Evolutionary conservation across 2,888 invertebrate genomes (phyloP), one percentile per base, ranked within the genome.

Genomic region (Dioctria linearis): DNA sequence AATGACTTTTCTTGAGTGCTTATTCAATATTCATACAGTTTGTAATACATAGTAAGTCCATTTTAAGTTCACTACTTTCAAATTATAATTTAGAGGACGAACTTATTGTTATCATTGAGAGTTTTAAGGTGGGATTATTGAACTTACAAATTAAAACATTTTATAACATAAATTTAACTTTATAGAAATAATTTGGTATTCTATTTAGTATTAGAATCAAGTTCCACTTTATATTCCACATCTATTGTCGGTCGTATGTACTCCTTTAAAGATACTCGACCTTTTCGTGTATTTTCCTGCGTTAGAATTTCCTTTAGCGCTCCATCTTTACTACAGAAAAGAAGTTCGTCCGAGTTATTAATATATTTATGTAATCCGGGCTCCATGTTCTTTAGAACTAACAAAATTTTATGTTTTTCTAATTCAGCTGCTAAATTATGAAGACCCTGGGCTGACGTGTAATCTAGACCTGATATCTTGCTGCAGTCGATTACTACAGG

Each of bases 401-500:
- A 86, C 61, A 92, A 86, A 59, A 94, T 85, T 84, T 88, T 88
- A 80, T 91, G 91, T 39, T 87, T 88, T 61, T 91, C 88, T 82
- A 94, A 90, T 80, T 91, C 91, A 82, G 90, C 90, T 4, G 91
- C 87, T 6, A 94, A 85, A 0, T 90, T 90, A 82, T 91, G 90
- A 3, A 95, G 87, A 73, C 91, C 91, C 91, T 94, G 90, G 5
- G 91, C 90, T 8, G 93, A 91, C 0, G 94, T 92, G 86, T 92
- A 93, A 90, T 96, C 95, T 51, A 94, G 87, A 79, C 91, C 90
- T 82, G 91, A 90, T 82, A 95, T 90, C 82, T 91, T 91, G 1
- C 86, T 85, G 84, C 94, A 94, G 87, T 95, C 93, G 1, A 96
- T 85, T 0, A 92, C 90, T 39, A 93, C 86, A 0, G 92, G 91